Base-by-base conservation (phyloP, 2,888 invertebrate species). In the Thumatha senex region DNA sequence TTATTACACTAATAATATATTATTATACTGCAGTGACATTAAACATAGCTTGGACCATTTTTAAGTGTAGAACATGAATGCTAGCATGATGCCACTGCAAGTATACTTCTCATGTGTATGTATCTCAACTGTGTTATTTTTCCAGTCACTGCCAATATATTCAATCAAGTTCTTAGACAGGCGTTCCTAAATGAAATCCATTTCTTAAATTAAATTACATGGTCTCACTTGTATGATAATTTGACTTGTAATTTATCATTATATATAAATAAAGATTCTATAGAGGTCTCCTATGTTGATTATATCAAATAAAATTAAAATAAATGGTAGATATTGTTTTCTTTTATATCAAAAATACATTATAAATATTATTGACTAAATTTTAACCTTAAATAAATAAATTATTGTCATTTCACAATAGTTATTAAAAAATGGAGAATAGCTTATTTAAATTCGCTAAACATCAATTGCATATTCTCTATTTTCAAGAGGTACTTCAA, bases 211-310 rank as follows among this genome's bases (percentile, higher is more conserved):
- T 70, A 74, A 82, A 76, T 77, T 78, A 82, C 77, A 72, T 88
- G 88, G 89, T 89, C 89, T 89, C 89, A 89, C 76, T 84, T 87
- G 83, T 89, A 87, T 82, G 67, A 87, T 89, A 84, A 84, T 87
- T 87, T 86, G 80, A 86, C 76, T 82, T 84, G 80, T 87, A 77
- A 86, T 84, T 84, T 87, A 85, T 82, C 82, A 83, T 84, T 80
- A 78, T 82, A 84, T 81, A 80, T 31, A 31, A 24, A 82, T 76
- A 73, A 83, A 86, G 80, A 86, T 84, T 84, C 74, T 87, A 86
- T 59, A 86, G 82, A 87, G 74, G 81, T 85, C 79, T 85, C 81
- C 84, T 87, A 86, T 78, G 82, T 89, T 89, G 80, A 86, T 78
- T 63, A 83, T 85, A 82, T 85, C 84, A 88, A 24, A 84, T 89